Conservation (phyloP, 2,888 invertebrate genomes). For the Tenthredo mesomela region DNA sequence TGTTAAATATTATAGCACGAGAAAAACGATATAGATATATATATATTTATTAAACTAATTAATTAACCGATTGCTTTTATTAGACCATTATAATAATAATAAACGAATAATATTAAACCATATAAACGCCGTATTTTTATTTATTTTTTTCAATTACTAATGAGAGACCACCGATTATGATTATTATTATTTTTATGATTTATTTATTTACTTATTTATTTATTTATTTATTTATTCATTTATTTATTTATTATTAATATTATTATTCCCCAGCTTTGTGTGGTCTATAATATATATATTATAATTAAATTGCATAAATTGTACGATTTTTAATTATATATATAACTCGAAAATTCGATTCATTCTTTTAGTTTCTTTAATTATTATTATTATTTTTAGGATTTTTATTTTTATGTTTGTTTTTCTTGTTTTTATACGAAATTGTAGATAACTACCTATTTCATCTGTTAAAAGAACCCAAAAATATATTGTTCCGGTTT, state of each 20-base stretch:
- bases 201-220: background rate
- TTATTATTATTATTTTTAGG: background rate
- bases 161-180: constrained; percentile 7
- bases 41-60: background rate
- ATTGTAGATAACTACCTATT: background rate
- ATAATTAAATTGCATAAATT: background rate
- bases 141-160: background rate
- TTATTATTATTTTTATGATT: background rate
- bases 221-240: constrained; percentile 4
- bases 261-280: constrained; percentile 24
- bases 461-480: constrained; percentile 31
- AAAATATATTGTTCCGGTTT: constrained; percentile 36
- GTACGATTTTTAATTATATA: background rate
- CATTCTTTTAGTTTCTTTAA: background rate
- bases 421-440: background rate
- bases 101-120: constrained; percentile 8
- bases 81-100: background rate
- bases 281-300: background rate
- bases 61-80: constrained; percentile 4
- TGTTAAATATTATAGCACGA: constrained; percentile 26
- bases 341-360: background rate
- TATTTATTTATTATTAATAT: constrained; percentile 10
- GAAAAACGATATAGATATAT: constrained; percentile 15
- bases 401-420: background rate
- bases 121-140: background rate